These are phyloP conservation scores for Agapostemon virescens DNA, from an alignment of 2,888 invertebrate genomes.

Conservation along the genomic window DNA sequence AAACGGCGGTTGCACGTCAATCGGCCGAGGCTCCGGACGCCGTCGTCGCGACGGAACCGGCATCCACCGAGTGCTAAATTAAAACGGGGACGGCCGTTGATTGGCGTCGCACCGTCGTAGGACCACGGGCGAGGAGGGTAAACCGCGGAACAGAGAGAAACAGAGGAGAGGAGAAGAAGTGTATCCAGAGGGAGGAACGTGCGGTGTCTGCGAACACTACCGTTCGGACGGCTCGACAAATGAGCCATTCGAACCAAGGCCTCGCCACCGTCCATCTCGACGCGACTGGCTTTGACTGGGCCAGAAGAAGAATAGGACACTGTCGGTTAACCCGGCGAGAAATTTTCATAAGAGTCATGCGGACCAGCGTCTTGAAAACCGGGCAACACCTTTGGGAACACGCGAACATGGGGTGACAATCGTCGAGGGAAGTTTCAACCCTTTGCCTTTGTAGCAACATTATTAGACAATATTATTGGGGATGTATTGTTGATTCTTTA, in stretches of 20 bases:
- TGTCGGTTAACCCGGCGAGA: background rate
- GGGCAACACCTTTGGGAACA: background rate
- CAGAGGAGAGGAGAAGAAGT: background rate
- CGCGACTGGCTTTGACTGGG: background rate
- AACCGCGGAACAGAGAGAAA: background rate
- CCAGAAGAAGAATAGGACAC: background rate
- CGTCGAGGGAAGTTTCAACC: too few species aligned
- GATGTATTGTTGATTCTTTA: too few species aligned
- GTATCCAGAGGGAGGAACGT: conserved; percentile 10
- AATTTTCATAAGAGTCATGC: background rate
- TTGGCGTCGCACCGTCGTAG: conserved; percentile 62
- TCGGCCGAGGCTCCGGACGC: conserved; percentile 29
- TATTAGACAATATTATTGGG: too few species aligned
- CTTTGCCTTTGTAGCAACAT: too few species aligned
- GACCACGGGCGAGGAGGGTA: conserved; percentile 8
- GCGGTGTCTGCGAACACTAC: background rate
- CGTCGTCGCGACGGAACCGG: conserved; percentile 15
- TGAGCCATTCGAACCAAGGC: conserved; percentile 1
- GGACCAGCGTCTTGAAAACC: background rate
- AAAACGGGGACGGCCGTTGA: conserved; percentile 61
- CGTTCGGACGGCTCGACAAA: conserved; percentile 40
- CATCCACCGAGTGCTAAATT: conserved; percentile 58
- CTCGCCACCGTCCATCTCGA: background rate
- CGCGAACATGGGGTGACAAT: background rate
- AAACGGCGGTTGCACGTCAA: conserved; percentile 22